These are phyloP conservation scores for Cryptotermes secundus DNA, from an alignment of 1,140 invertebrate genomes.

Conservation along the genomic window DNA sequence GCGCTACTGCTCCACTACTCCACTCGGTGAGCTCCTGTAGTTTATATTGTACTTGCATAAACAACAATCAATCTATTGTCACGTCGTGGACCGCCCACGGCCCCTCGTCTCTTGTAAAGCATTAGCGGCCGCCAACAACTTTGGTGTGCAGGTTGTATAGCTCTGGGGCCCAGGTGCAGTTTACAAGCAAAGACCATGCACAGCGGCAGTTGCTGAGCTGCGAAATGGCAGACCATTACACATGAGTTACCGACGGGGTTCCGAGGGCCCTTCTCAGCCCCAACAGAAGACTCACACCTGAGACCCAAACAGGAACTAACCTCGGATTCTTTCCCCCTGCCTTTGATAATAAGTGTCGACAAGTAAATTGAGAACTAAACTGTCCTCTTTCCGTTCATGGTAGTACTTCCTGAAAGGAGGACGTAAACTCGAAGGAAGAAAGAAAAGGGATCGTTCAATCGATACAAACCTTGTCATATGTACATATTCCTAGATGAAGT, in stretches of 20 bases:
- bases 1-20: too few species aligned
- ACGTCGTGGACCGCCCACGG: too few species aligned
- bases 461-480: not conserved
- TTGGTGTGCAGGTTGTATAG: not conserved
- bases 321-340: too few species aligned
- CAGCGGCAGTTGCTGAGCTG: not conserved
- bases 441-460: not conserved
- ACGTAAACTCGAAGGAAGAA: not conserved
- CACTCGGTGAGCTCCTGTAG: too few species aligned
- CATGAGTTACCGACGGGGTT: not conserved
- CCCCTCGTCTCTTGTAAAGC: not conserved
- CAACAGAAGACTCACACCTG: not conserved
- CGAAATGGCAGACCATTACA: slow-evolving; percentile 15
- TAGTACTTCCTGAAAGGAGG: not conserved
- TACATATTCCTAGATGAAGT: not conserved
- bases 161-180: not conserved
- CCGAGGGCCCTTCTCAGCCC: not conserved
- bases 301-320: not conserved
- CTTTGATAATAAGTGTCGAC: not conserved
- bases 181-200: not conserved
- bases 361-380: not conserved
- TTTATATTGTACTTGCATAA: too few species aligned
- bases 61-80: too few species aligned
- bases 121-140: not conserved
- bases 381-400: not conserved